Conservation (phyloP, 2,888 invertebrate species). For the Eumacrocentrus americanus region DNA sequence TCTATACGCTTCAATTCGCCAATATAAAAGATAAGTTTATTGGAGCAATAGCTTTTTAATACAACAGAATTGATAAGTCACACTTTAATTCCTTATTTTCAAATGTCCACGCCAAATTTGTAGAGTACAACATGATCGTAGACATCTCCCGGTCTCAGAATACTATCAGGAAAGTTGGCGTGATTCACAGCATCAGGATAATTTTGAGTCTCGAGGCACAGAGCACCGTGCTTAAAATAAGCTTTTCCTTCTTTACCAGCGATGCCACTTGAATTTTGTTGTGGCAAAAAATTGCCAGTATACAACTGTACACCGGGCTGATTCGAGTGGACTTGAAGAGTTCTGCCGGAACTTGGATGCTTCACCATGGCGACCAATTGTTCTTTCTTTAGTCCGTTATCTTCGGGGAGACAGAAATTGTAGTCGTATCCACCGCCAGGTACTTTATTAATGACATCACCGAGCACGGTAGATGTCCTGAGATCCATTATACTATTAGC, state of each 20-base stretch:
- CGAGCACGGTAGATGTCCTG: slow-evolving; percentile 69
- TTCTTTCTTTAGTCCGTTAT: slow-evolving; percentile 49
- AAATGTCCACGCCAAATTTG: slow-evolving; percentile 68
- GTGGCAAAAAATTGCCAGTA: slow-evolving; percentile 78
- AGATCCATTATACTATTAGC: slow-evolving; percentile 78
- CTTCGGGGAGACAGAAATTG: slow-evolving; percentile 73
- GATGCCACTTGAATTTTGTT: slow-evolving; percentile 63
- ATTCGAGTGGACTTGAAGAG: slow-evolving; percentile 80
- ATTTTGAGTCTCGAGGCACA: slow-evolving; percentile 91
- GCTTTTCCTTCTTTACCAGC: slow-evolving; percentile 73
- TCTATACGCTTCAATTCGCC: no score
- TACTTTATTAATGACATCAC: slow-evolving; percentile 71
- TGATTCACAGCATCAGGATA: slow-evolving; percentile 90
- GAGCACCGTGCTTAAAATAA: slow-evolving; percentile 79
- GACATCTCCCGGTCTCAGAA: slow-evolving; percentile 74
- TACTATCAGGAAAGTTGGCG: slow-evolving; percentile 76
- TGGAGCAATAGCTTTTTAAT: no score
- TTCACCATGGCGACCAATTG: slow-evolving; percentile 72
- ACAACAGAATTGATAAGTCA: no score
- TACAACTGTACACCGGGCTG: slow-evolving; percentile 93
- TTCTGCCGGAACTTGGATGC: slow-evolving; percentile 75
- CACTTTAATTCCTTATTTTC: slow-evolving; percentile 20
- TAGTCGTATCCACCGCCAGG: slow-evolving; percentile 80
- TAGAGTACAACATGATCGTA: slow-evolving; percentile 77
- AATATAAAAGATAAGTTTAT: no score